Evolutionary conservation across 2,113 vertebrate species (phyloP).

Genomic region (Zosterops pallidus): DNA sequence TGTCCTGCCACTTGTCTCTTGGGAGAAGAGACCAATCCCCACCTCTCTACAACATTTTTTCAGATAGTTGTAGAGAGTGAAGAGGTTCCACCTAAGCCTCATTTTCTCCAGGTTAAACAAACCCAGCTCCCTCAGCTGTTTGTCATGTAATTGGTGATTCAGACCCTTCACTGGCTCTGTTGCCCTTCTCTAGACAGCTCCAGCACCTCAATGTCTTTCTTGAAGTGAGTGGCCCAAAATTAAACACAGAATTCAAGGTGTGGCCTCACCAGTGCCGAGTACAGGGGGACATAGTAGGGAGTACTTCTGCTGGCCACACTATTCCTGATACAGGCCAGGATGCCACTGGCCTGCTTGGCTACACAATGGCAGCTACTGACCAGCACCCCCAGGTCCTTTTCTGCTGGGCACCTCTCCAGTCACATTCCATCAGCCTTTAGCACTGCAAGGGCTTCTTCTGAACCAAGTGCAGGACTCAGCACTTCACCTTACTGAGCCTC

Average conservation of each 20-base stretch:
- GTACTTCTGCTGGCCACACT: neutral
- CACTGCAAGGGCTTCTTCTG: neutral
- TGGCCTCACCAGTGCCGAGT: neutral
- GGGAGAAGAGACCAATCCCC: neutral
- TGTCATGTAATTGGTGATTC: neutral
- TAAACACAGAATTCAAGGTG: neutral
- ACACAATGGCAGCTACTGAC: fast-evolving
- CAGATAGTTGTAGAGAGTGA: neutral
- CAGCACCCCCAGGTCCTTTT: neutral
- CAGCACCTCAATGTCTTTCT: neutral
- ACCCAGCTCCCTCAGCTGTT: neutral
- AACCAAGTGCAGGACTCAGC: neutral
- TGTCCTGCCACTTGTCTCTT: neutral
- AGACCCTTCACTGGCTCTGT: neutral
- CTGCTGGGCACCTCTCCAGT: neutral
- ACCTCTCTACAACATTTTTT: neutral
- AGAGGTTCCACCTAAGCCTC: neutral
- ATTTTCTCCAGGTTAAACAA: neutral
- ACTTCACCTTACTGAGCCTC: neutral
- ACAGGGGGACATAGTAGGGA: fast-evolving
- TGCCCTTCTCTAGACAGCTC: neutral
- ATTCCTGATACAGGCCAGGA: neutral
- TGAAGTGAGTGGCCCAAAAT: neutral
- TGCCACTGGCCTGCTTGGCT: neutral
- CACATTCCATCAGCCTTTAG: neutral